Evolutionary conservation across 2,888 invertebrate genomes (phyloP), one percentile per base, ranked within the genome.

Genomic region (Troides aeacus): DNA sequence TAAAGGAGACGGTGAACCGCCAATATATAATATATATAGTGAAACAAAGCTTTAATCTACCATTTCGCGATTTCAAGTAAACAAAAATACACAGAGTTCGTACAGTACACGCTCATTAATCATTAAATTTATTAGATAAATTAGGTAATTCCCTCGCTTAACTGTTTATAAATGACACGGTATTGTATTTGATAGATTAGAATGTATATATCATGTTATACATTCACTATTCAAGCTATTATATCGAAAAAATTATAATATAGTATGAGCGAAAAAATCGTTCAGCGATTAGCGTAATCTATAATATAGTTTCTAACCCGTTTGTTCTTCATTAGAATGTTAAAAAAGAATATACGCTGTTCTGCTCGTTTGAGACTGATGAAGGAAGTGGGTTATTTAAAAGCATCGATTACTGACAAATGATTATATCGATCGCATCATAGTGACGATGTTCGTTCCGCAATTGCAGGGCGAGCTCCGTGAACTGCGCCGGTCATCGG

Each of bases 401-500:
- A 46, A 17, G 46, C 15, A 12, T 46, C 12, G 53, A 53, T n/a
- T 65, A 72, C 72, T 69, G 71, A 74, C 73, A 72, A 74, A 74
- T 71, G 74, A 74, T 75, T 74, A 74, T 77, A 78, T 79, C 78
- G 79, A 79, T 76, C 77, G 72, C 76, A 77, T 77, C 76, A 76
- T 76, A 78, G 77, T 76, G 70, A 80, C n/a, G 75, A 80, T 81
- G 82, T 79, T 80, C 78, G 79, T 81, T 82, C 74, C 74, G 77
- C 78, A 80, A 84, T 83, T 84, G 80, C 85, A 87, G 85, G 86
- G 88, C 83, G 84, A 82, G 81, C 79, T 79, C 77, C 80, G 74
- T 80, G 80, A 84, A 82, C 79, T 83, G 84, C 81, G 83, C 78
- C 83, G 89, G 89, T 86, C 89, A 81, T 80, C 81, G 89, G 80